phyloP scores from a whole-genome alignment of 2,113 vertebrate genomes.

The Malurus melanocephalus region DNA sequence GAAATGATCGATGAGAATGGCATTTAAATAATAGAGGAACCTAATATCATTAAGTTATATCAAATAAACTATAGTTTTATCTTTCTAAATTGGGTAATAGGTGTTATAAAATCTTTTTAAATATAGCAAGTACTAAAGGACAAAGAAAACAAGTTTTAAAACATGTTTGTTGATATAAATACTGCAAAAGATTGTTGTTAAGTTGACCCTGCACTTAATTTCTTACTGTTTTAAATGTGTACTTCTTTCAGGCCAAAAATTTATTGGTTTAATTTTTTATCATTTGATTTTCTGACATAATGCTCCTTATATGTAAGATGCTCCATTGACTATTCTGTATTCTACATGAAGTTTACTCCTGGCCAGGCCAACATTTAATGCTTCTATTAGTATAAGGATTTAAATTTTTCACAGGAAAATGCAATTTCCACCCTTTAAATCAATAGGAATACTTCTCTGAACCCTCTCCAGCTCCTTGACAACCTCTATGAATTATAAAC shows the following conservation, averaged over 20 bases:
- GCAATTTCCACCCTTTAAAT: neutral
- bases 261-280: neutral
- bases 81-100: neutral
- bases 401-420: neutral
- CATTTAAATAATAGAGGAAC: neutral
- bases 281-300: neutral
- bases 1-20: neutral
- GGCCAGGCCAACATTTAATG: rapidly evolving
- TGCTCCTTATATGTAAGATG: neutral
- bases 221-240: neutral
- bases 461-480: neutral
- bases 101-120: neutral
- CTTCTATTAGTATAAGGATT: neutral
- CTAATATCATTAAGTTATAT: neutral
- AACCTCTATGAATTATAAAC: neutral
- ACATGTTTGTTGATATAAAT: neutral
- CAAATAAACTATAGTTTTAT: neutral
- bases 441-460: neutral
- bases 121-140: neutral
- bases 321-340: neutral
- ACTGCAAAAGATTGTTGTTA: neutral
- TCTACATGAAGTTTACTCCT: neutral
- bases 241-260: neutral
- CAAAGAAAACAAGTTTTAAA: neutral
- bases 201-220: neutral